phyloP scores from a whole-genome alignment of 2,888 invertebrate genomes.

The Lamproptera curius region DNA sequence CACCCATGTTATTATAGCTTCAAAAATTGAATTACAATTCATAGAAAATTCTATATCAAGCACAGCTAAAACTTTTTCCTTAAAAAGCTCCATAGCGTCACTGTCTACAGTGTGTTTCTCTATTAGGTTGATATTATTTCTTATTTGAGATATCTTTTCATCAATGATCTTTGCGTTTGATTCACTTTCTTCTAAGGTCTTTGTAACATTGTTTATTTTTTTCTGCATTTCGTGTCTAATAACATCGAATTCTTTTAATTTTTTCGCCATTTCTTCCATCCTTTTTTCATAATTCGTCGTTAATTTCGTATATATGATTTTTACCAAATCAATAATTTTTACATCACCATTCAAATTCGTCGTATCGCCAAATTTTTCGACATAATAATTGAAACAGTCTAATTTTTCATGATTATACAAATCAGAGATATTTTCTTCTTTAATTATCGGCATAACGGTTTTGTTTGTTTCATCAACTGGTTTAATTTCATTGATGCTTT shows the following conservation, averaged over 20 bases:
- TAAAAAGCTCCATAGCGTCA: conserved; percentile 37
- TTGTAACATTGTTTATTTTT: conserved; percentile 36
- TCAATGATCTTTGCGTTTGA: conserved; percentile 33
- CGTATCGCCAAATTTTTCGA: conserved; percentile 46
- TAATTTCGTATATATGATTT: conserved; percentile 50
- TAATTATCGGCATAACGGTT: conserved; percentile 39
- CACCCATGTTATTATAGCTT: conserved; percentile 38
- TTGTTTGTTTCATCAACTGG: conserved; percentile 33
- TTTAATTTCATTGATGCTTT: conserved; percentile 47
- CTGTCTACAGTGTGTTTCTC: conserved; percentile 24
- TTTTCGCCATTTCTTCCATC: conserved; percentile 57
- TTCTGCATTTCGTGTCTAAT: conserved; percentile 38
- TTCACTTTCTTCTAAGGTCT: conserved; percentile 42
- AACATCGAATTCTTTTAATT: conserved; percentile 52
- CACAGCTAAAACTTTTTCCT: conserved; percentile 43
- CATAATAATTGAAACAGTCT: conserved; percentile 54
- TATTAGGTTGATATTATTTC: conserved; percentile 36
- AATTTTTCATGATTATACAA: conserved; percentile 49
- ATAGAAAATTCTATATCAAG: conserved; percentile 50
- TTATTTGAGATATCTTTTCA: conserved; percentile 38
- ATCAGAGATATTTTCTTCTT: conserved; percentile 42
- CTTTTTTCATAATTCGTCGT: conserved; percentile 51
- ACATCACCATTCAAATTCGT: conserved; percentile 37
- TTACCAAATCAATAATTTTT: conserved; percentile 60
- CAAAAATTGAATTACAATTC: conserved; percentile 40